These are phyloP conservation scores for Ericerus pela DNA, from an alignment of 1,140 invertebrate genomes.

Conservation along the genomic window DNA sequence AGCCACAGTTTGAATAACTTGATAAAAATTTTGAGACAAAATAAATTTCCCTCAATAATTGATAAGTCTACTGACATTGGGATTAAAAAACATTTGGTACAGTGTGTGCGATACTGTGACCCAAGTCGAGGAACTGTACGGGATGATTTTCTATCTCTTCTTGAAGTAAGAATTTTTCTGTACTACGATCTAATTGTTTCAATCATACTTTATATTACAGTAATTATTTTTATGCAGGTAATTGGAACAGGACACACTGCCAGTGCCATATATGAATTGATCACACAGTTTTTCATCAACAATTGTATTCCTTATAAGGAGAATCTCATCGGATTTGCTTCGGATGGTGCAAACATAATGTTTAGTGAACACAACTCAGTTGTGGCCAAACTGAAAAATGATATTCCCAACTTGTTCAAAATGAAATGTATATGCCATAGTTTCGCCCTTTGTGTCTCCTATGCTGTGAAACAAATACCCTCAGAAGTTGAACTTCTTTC, in stretches of 20 bases:
- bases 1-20: too few species aligned
- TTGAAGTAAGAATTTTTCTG: too few species aligned
- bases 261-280: not conserved
- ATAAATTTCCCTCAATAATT: not conserved
- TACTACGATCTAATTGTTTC: too few species aligned
- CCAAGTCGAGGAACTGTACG: not conserved
- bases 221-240: too few species aligned
- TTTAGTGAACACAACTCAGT: not conserved
- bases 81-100: not conserved
- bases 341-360: conserved; percentile 1
- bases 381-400: not conserved
- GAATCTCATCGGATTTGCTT: not conserved
- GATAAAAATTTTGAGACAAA: not conserved
- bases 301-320: not conserved
- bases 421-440: conserved; percentile 23
- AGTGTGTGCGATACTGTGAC: not conserved
- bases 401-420: not conserved
- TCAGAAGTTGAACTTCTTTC: conserved; percentile 12
- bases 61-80: not conserved
- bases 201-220: too few species aligned
- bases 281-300: not conserved
- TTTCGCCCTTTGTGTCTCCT: conserved; percentile 17
- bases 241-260: too few species aligned
- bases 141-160: not conserved
- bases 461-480: conserved; percentile 15